These are phyloP conservation scores for Stictonetta naevosa DNA, from an alignment of 2,113 vertebrate species.

Conservation along the genomic window DNA sequence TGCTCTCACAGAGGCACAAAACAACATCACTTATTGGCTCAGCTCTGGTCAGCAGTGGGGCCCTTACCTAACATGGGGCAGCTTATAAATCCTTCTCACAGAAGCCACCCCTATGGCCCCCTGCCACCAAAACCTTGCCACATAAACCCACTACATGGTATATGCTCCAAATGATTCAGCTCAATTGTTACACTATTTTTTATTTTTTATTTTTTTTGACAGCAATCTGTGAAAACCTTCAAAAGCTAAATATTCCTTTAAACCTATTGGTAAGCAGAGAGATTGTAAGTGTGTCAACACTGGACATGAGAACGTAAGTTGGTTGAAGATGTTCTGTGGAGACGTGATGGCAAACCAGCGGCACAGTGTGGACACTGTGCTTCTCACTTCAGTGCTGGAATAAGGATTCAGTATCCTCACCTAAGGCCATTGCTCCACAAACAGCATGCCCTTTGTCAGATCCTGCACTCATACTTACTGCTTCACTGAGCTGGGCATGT, in stretches of 20 bases:
- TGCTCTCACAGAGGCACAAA: too few species aligned
- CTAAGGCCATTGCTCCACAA: neutral
- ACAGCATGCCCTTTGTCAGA: neutral
- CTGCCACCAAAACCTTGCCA: too few species aligned
- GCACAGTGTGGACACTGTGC: neutral
- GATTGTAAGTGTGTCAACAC: neutral
- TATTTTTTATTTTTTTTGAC: neutral
- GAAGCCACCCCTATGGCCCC: too few species aligned
- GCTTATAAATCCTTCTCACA: too few species aligned
- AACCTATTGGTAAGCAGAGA: neutral
- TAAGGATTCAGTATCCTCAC: neutral
- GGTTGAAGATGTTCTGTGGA: neutral
- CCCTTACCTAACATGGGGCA: too few species aligned
- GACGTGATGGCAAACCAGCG: neutral
- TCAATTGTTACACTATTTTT: neutral
- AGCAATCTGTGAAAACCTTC: neutral
- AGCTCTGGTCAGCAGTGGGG: too few species aligned
- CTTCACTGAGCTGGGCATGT: neutral
- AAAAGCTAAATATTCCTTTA: neutral
- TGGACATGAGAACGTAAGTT: neutral
- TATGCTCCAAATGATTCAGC: neutral
- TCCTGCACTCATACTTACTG: neutral
- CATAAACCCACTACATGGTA: too few species aligned
- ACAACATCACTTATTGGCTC: too few species aligned
- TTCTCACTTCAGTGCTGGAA: neutral